A percentile compares a stretch with the other conserved stretches of the same genome.
phyloP scores from a whole-genome alignment of 2,888 invertebrate genomes.

The Dynastes maya region DNA sequence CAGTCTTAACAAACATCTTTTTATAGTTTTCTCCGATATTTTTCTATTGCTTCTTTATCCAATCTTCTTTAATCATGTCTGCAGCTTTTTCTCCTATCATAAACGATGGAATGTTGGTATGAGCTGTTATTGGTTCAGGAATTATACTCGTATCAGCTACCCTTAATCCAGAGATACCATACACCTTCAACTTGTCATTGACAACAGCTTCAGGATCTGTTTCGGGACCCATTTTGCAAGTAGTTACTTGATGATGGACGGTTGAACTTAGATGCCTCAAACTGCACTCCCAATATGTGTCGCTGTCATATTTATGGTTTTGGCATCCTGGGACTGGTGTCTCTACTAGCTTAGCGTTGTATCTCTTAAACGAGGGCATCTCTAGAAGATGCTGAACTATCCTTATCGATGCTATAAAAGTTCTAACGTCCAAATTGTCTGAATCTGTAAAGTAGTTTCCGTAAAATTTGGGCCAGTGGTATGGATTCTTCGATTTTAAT shows the following conservation, averaged over 20 bases:
- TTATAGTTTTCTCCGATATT: not conserved
- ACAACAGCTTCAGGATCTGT: conserved; percentile 78
- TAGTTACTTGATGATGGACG: conserved; percentile 69
- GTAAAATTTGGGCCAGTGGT: conserved; percentile 75
- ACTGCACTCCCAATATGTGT: conserved; percentile 83
- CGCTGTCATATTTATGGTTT: conserved; percentile 72
- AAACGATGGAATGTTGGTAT: conserved; percentile 79
- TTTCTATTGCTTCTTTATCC: not conserved
- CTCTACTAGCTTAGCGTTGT: conserved; percentile 66
- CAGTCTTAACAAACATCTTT: too few relatives aligned
- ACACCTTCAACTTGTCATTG: conserved; percentile 76
- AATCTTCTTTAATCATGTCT: conserved; percentile 64
- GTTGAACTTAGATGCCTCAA: conserved; percentile 62
- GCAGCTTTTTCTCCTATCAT: conserved; percentile 83
- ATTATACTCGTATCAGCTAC: conserved; percentile 81
- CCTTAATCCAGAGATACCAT: conserved; percentile 75
- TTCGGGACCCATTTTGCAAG: conserved; percentile 81
- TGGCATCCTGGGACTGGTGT: conserved; percentile 71
- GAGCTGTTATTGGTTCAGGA: conserved; percentile 77
- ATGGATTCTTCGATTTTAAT: conserved; percentile 73
- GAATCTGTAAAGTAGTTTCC: conserved; percentile 74
- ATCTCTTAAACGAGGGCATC: conserved; percentile 71
- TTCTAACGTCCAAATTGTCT: conserved; percentile 68
- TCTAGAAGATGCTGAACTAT: conserved; percentile 71
- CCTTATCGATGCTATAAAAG: conserved; percentile 69